Evolutionary conservation across 2,113 vertebrate genomes (phyloP).

Genomic region (Hipposideros armiger): DNA sequence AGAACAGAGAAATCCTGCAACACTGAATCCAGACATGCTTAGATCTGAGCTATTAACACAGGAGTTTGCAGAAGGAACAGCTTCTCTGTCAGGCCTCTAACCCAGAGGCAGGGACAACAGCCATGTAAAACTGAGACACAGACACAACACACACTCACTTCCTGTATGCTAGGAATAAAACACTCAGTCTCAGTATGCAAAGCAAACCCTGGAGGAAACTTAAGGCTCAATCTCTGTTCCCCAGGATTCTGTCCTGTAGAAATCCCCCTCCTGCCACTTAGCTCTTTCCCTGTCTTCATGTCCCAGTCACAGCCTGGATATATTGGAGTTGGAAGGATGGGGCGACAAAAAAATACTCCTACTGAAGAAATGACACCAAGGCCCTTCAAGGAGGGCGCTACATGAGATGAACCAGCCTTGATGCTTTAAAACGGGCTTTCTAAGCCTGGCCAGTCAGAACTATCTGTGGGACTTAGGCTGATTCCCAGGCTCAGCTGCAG

Average conservation of each 20-base stretch:
- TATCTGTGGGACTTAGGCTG: background rate
- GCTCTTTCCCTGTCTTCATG: background rate
- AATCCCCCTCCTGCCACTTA: background rate
- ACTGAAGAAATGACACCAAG: background rate
- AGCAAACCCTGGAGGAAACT: background rate
- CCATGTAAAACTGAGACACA: slow-evolving; percentile 8
- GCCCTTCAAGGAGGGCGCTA: background rate
- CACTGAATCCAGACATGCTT: background rate
- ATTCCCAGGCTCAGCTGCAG: background rate
- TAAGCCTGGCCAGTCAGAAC: background rate
- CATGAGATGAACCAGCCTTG: background rate
- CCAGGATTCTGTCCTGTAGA: background rate
- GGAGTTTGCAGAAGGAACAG: background rate
- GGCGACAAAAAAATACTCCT: background rate
- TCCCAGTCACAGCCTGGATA: background rate
- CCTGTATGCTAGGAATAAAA: background rate
- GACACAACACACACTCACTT: background rate
- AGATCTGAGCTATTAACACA: background rate
- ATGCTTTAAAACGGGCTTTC: background rate
- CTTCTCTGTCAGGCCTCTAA: background rate
- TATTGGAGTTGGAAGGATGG: background rate
- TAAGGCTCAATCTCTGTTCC: background rate
- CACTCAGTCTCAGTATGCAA: background rate
- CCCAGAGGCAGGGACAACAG: background rate
- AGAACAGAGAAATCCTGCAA: background rate